A percentile compares a stretch with the other conserved stretches of the same genome.
These are phyloP conservation scores for Chymomyza amoena DNA, from an alignment of 2,888 invertebrate species.

Conservation along the genomic window DNA sequence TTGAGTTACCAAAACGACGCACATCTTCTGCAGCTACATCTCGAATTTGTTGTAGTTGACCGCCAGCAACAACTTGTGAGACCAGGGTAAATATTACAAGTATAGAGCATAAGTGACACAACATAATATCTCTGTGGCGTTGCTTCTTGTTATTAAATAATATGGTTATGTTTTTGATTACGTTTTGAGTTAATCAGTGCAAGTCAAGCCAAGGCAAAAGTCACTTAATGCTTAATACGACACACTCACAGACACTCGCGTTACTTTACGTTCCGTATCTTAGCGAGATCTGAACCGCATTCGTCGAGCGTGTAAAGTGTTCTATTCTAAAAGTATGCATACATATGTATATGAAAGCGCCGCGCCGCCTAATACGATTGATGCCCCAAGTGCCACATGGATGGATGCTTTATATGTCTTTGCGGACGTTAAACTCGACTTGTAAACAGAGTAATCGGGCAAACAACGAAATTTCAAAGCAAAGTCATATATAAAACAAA, in stretches of 20 bases:
- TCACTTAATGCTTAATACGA: conserved; percentile 19
- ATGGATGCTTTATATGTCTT: background rate
- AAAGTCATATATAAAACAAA: background rate
- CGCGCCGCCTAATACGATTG: background rate
- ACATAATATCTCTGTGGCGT: conserved; percentile 16
- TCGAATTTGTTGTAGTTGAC: conserved; percentile 8
- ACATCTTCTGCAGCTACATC: background rate
- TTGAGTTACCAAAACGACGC: conserved; percentile 28
- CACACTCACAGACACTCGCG: background rate
- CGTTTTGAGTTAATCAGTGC: conserved; percentile 53
- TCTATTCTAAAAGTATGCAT: background rate
- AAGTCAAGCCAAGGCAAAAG: background rate
- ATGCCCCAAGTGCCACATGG: background rate
- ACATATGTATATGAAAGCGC: background rate
- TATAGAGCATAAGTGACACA: conserved; percentile 25
- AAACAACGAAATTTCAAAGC: background rate
- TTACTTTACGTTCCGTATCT: background rate
- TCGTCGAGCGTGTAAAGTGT: background rate
- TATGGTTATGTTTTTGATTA: conserved; percentile 53
- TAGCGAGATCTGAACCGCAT: background rate
- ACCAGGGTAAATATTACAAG: conserved; percentile 7
- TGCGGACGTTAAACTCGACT: background rate
- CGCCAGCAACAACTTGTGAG: background rate
- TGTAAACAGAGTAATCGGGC: background rate
- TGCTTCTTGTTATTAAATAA: conserved; percentile 40